phyloP scores from a whole-genome alignment of 2,797 vertebrate species.

The Cyclura pinguis region DNA sequence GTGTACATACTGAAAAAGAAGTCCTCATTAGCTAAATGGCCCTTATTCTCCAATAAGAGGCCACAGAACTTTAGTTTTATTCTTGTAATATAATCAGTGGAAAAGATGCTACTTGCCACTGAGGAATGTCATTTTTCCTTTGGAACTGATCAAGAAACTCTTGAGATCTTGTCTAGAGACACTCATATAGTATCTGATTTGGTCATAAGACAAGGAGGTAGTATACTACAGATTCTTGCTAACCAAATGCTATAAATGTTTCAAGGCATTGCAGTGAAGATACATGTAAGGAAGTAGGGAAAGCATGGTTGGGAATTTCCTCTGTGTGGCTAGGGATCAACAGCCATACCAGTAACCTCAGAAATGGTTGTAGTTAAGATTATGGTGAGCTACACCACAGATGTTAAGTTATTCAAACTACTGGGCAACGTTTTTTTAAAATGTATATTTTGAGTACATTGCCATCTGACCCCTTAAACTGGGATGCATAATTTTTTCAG shows the following conservation, averaged over 20 bases:
- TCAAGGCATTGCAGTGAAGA: background rate
- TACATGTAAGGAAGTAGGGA: background rate
- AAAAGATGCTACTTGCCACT: background rate
- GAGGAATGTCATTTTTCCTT: background rate
- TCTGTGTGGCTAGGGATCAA: background rate
- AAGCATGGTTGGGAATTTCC: too few relatives aligned
- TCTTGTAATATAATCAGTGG: background rate
- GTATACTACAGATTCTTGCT: background rate
- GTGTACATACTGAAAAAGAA: background rate
- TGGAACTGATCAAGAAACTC: background rate
- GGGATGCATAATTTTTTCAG: constrained; percentile 50
- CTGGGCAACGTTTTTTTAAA: constrained; percentile 11
- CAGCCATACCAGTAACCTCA: background rate
- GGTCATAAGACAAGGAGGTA: background rate
- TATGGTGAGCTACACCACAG: background rate
- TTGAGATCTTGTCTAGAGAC: background rate
- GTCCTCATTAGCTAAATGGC: background rate
- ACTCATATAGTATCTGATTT: background rate
- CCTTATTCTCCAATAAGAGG: background rate
- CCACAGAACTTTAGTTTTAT: background rate
- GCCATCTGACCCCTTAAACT: constrained; percentile 28
- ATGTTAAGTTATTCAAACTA: background rate
- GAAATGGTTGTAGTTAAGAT: background rate
- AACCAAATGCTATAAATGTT: background rate
- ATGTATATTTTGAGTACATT: background rate